These are phyloP conservation scores for Melanotaenia nigrans DNA, from an alignment of 2,797 vertebrate genomes.

Conservation along the genomic window DNA sequence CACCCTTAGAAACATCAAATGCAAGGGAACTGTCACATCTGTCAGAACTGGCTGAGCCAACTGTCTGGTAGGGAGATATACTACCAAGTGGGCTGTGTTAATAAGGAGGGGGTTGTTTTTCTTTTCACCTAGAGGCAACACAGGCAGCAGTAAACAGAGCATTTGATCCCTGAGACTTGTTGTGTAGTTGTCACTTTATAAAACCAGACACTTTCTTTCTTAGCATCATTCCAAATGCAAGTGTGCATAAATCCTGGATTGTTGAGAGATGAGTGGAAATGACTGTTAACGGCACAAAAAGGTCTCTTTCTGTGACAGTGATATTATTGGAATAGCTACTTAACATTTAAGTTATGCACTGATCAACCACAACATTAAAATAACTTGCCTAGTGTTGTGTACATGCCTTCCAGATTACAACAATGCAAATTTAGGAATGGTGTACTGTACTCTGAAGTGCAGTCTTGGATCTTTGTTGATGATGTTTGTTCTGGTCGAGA, in stretches of 20 bases:
- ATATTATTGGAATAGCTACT: constrained; percentile 34
- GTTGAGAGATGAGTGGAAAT: constrained; percentile 17
- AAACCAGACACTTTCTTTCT: constrained; percentile 48
- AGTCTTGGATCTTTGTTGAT: background rate
- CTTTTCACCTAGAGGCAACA: constrained; percentile 62
- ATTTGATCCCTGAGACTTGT: constrained; percentile 71
- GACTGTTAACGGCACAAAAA: constrained; percentile 10
- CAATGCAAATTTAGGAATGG: too few species aligned
- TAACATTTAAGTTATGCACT: background rate
- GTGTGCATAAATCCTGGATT: constrained; percentile 21
- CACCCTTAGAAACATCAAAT: constrained; percentile 73
- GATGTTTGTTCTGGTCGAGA: background rate
- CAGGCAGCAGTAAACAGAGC: constrained; percentile 65
- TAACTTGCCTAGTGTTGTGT: background rate
- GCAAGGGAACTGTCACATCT: constrained; percentile 67
- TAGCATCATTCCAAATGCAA: constrained; percentile 3
- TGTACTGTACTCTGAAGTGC: background rate
- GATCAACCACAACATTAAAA: background rate
- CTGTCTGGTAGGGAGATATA: constrained; percentile 61
- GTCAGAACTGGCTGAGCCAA: constrained; percentile 68
- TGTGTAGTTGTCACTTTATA: constrained; percentile 69
- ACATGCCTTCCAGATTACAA: background rate
- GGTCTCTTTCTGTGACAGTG: constrained; percentile 28
- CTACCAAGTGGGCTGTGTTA: constrained; percentile 71
- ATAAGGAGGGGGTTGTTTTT: constrained; percentile 73